Percentiles rank a stretch among this genome's conserved stretches.
Conservation (phyloP, 2,888 invertebrate genomes). For the Drosophila mayaguana region DNA sequence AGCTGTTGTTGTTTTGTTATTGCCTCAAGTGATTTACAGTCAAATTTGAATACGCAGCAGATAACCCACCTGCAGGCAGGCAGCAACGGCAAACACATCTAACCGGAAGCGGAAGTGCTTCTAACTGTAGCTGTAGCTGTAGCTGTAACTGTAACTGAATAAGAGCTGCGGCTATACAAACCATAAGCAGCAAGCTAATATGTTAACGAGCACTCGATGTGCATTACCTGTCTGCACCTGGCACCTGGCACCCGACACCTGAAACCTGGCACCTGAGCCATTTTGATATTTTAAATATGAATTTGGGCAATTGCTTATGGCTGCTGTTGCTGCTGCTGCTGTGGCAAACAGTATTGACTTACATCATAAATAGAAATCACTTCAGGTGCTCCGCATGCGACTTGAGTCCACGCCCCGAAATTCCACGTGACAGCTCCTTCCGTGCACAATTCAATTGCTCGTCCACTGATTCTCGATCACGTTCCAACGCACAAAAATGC, state of each 20-base stretch:
- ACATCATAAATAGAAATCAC: slow-evolving; percentile 28
- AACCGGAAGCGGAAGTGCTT: slow-evolving; percentile 50
- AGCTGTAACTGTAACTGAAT: slow-evolving; percentile 5
- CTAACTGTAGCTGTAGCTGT: slow-evolving; percentile 20
- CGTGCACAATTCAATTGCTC: slow-evolving; percentile 6
- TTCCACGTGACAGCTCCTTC: background rate
- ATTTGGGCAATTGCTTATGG: background rate
- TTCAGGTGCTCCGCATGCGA: slow-evolving; percentile 1
- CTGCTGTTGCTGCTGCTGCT: background rate
- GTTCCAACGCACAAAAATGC: slow-evolving; percentile 56
- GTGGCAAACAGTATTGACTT: background rate
- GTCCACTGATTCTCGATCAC: slow-evolving; percentile 8
- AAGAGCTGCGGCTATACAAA: background rate
- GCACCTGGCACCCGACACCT: too few species aligned
- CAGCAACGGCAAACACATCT: slow-evolving; percentile 15
- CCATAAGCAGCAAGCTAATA: background rate
- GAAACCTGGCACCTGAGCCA: slow-evolving; percentile 29
- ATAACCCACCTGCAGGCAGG: slow-evolving; percentile 15
- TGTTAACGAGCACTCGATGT: slow-evolving; percentile 31
- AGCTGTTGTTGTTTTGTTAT: slow-evolving; percentile 39
- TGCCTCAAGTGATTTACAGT: slow-evolving; percentile 47
- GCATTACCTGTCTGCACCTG: slow-evolving; percentile 16
- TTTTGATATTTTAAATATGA: slow-evolving; percentile 13
- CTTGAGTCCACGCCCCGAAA: slow-evolving; percentile 5
- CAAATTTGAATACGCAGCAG: slow-evolving; percentile 42